phyloP scores from a whole-genome alignment of 1,140 invertebrate species.

The Nasonia giraulti region DNA sequence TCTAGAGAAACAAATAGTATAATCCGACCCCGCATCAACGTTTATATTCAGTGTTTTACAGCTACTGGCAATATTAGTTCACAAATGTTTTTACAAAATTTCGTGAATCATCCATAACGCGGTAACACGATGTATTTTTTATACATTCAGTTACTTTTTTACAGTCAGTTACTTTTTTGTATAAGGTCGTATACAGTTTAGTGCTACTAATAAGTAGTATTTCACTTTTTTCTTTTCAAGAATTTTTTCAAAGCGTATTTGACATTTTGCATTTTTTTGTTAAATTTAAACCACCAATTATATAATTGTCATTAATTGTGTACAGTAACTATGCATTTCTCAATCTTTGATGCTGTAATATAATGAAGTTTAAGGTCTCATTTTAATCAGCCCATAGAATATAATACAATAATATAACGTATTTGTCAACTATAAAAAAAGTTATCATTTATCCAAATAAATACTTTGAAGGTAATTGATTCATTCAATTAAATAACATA shows the following conservation, averaged over 20 bases:
- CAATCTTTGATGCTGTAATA: not conserved
- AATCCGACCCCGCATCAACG: not conserved
- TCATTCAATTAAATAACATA: not conserved
- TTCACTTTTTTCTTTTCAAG: not conserved
- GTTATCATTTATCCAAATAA: not conserved
- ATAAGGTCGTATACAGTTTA: not conserved
- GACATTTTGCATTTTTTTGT: not conserved
- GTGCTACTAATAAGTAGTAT: not conserved
- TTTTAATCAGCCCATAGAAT: not conserved
- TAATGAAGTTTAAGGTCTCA: not conserved
- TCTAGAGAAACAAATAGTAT: conserved; percentile 24
- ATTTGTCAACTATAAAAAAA: not conserved
- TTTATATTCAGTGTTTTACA: not conserved
- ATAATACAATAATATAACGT: not conserved
- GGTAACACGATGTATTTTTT: not conserved
- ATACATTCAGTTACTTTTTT: conserved; percentile 14
- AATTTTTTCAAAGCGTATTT: not conserved
- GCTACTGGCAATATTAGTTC: not conserved
- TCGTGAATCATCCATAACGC: not conserved
- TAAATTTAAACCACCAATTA: not conserved
- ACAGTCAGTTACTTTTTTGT: not conserved
- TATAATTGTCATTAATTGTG: not conserved
- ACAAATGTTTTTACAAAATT: conserved; percentile 2
- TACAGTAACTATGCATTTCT: not conserved
- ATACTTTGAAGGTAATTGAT: not conserved